Evolutionary conservation across 2,113 vertebrate genomes (phyloP), one percentile per base, ranked within the genome.

Genomic region (Lophotis ruficrista): DNA sequence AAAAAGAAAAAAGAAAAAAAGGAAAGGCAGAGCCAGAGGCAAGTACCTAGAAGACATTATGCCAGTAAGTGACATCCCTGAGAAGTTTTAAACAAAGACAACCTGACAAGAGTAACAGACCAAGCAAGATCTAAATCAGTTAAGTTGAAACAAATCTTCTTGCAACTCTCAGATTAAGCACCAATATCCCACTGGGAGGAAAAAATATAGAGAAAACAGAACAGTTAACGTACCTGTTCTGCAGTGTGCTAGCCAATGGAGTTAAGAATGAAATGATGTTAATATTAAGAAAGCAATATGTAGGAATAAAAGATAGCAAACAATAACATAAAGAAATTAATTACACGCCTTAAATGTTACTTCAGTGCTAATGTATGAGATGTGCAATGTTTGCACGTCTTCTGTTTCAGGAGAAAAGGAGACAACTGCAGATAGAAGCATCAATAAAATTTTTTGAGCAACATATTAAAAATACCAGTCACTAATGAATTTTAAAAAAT

Each of bases 61-160:
- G 7, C 35, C 35, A 53, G 38, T 64, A 86, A 87, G 12, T 76
- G 82, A 48, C 48, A 85, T 35, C 18, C 12, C 35, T 96, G 85
- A 76, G 85, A 92, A 58, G 37, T 90, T 94, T 94, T 68, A 76
- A 91, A 64, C 54, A 47, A 75, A 88, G 83, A 33, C 30, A 79
- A 69, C 64, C 61, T 80, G 78, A 91, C 78, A 95, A 83, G 70
- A 93, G 30, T 60, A 83, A 69, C 70, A 72, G 61, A 85, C 23
- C 66, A 58, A 83, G 66, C 8, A 85, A 79, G 21, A 3, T 72
- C 50, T 92, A 76, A 85, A 92, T 69, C 33, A 53, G 24, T 65
- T 79, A 72, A 53, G 33, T 48, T 69, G 88, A 88, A 90, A 80
- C 7, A 86, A 83, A 45, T 53, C 30, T 73, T 86, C 19, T 33